Evolutionary conservation across 2,797 vertebrate species (phyloP).

Genomic region (Myotis findleyi): DNA sequence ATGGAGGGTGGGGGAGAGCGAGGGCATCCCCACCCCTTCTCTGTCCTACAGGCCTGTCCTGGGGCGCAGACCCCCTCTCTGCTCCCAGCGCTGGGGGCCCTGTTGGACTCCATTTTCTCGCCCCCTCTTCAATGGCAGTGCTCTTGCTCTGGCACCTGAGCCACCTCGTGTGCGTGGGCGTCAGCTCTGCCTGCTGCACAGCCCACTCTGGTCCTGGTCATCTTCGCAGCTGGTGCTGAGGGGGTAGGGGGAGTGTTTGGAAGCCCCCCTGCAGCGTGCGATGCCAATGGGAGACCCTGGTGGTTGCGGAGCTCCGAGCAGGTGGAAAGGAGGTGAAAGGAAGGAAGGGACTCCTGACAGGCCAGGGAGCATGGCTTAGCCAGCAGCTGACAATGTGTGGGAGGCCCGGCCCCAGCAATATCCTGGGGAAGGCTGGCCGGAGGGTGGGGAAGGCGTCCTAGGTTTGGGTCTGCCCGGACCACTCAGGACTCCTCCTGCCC

Average conservation of each 20-base stretch:
- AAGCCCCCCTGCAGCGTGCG: no score
- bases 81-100: constrained; percentile 54
- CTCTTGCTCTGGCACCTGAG: constrained; percentile 68
- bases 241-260: neutral
- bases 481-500: constrained; percentile 48
- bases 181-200: constrained; percentile 44
- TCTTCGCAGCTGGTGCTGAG: neutral
- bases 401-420: constrained; percentile 76
- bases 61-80: constrained; percentile 33
- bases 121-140: neutral
- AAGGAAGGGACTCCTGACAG: constrained; percentile 69
- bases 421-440: no score
- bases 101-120: constrained; percentile 49
- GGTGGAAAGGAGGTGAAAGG: constrained; percentile 64
- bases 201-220: constrained; percentile 54
- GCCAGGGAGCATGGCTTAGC: constrained; percentile 64
- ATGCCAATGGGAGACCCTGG: neutral
- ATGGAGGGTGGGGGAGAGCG: neutral
- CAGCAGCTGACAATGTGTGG: constrained; percentile 62
- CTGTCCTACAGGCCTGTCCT: constrained; percentile 46
- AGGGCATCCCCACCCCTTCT: neutral
- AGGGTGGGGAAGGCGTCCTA: neutral
- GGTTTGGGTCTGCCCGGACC: constrained; percentile 51
- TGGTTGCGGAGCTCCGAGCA: constrained; percentile 8
- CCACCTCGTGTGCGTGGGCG: neutral